Evolutionary conservation across 2,888 invertebrate species (phyloP), one percentile per base, ranked within the genome.

Genomic region (Trichopria drosophilae): DNA sequence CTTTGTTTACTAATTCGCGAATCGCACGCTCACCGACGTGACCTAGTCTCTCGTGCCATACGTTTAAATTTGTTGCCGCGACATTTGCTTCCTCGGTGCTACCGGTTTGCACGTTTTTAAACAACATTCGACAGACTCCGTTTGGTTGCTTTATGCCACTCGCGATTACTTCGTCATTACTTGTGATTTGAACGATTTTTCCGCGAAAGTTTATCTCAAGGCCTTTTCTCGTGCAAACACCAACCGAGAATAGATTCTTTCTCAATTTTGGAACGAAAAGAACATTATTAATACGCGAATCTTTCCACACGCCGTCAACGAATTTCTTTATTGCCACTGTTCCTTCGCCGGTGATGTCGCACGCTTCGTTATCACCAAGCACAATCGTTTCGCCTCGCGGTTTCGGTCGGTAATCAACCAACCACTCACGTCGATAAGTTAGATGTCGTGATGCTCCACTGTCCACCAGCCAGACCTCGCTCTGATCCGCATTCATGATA

Each of bases 221-320:
- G 6, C 34, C 44, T 10, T 37, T 32, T 32, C 20, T 32, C 10
- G 44, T 37, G 23, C 47, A 48, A 12, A 49, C 36, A 22, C 44
- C 47, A 19, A 58, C 43, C 7, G 61, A 60, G 40, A 59, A 60
- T 34, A 60, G 43, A 48, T 60, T 60, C 32, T 59, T 52, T 12
- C 23, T 47, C 10, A 52, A 31, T 37, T 53, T 51, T 16, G 58
- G 57, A 16, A 59, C 57, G 43, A 45, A 57, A 36, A 58, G 40
- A 10, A 62, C 60, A 44, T 62, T 43, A n/a, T 58, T 41, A n/a
- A 53, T 55, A 6, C 10, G 10, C 12, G 39, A 24, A 7, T 35
- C 22, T 32, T 39, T 20, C 51, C 55, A 55, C 19, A 29, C n/a
- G 15, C 42, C 26, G 19, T 53, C 37, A n/a, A 55, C 47, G 9